Evolutionary conservation across 2,888 invertebrate genomes (phyloP), one percentile per base, ranked within the genome.

Genomic region (Agrotis ipsilon): DNA sequence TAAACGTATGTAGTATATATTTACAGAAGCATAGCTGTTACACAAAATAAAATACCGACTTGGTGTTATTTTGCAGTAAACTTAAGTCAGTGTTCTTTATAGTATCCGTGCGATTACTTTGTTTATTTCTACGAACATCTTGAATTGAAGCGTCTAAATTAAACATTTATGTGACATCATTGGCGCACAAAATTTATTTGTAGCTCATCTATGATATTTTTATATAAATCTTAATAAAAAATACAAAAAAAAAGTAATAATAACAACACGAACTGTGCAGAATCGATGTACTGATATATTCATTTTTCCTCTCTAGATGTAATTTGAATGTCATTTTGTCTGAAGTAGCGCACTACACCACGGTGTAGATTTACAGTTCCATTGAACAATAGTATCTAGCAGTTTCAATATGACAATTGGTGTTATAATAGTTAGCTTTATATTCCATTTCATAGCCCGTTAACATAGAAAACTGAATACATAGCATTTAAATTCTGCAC

Each of bases 151-250:
- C 72, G 73, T 75, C 71, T 21, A 77, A 83, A 74, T 72, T 74
- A 61, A 59, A 63, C 61, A 70, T 72, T 61, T 24, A 68, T 59
- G 52, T 48, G 60, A 79, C 72, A 78, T 68, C 70, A 75, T 75
- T 75, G 78, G 72, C 84, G 67, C 75, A 83, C 73, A 69, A 84
- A 84, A 83, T 66, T 68, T 74, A 85, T 78, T 80, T 80, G 70
- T 83, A 78, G 72, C 72, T 85, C 72, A 65, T 80, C 32, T 78
- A 70, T 68, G 58, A 72, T 82, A 77, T 69, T 54, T 80, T 76
- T 59, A 52, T 63, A 69, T 58, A 82, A 75, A 65, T 48, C 27
- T 7, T 39, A 24, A 11, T 9, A 16, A 70, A 84, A 82, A 79
- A 68, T 57, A 27, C 39, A 51, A 71, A 75, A 81, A 75, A 77